These are phyloP conservation scores for Notospermus geniculatus DNA, from an alignment of 1,140 invertebrate genomes.

Conservation along the genomic window DNA sequence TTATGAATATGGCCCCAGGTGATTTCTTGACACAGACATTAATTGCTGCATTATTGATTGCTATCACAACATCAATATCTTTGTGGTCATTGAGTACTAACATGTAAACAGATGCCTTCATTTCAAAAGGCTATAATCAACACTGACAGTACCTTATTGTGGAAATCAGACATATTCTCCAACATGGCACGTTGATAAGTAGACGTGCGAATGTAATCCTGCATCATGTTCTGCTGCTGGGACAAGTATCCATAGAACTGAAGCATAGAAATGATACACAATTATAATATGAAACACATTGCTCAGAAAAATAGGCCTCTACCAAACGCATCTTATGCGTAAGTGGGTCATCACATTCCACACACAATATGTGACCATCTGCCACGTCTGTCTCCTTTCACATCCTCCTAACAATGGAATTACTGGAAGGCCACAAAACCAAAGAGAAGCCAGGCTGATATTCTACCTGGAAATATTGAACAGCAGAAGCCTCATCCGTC, in stretches of 20 bases:
- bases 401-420: too few relatives aligned
- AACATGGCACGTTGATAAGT: slow-evolving; percentile 97
- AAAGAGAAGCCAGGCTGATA: too few relatives aligned
- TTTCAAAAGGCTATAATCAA: too few relatives aligned
- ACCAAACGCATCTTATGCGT: slow-evolving; percentile 2
- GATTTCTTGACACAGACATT: too few relatives aligned
- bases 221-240: slow-evolving; percentile 99
- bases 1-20: too few relatives aligned
- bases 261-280: slow-evolving; percentile 52
- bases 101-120: too few relatives aligned
- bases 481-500: slow-evolving; percentile 95
- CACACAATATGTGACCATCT: slow-evolving; percentile 12
- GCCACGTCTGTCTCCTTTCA: too few relatives aligned
- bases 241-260: slow-evolving; percentile 98
- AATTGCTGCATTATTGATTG: too few relatives aligned
- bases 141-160: slow-evolving; percentile 66
- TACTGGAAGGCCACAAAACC: too few relatives aligned
- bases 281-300: too few relatives aligned
- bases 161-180: slow-evolving; percentile 89
- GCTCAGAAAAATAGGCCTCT: neutral
- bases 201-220: slow-evolving; percentile 95
- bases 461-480: slow-evolving; percentile 84
- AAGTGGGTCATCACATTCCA: neutral
- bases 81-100: too few relatives aligned
- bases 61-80: too few relatives aligned